Evolutionary conservation across 2,113 vertebrate genomes (phyloP).

Genomic region (Gymnogyps californianus): DNA sequence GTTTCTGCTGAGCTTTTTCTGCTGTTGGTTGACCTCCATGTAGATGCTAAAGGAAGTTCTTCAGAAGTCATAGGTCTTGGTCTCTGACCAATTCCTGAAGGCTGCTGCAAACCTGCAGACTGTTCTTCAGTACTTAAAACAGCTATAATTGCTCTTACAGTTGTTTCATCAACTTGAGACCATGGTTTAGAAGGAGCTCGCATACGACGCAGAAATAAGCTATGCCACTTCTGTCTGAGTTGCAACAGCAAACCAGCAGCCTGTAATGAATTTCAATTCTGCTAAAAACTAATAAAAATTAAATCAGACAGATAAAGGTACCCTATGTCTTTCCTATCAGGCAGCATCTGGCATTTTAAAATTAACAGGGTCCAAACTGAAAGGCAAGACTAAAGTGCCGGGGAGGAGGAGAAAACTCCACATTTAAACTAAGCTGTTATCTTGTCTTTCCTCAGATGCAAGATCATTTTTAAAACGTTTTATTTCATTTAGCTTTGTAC

Average conservation of each 20-base stretch:
- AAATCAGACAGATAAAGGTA: not conserved
- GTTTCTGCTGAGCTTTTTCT: conserved; percentile 68
- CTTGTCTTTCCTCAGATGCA: not conserved
- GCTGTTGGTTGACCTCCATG: conserved; percentile 70
- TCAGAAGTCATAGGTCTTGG: conserved; percentile 83
- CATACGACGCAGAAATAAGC: conserved; percentile 86
- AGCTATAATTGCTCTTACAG: conserved; percentile 79
- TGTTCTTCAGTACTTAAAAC: conserved; percentile 88
- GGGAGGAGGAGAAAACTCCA: accelerated
- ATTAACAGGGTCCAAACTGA: not conserved
- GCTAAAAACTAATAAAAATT: not conserved
- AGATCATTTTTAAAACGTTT: not conserved
- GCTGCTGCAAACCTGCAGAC: conserved; percentile 84
- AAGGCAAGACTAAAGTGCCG: accelerated
- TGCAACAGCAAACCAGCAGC: conserved; percentile 82
- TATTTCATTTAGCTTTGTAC: not conserved
- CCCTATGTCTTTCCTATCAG: accelerated
- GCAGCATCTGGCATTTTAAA: not conserved
- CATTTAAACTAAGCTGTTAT: not conserved
- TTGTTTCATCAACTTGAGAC: conserved; percentile 87
- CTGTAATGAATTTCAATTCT: conserved; percentile 70
- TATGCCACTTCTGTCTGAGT: conserved; percentile 92
- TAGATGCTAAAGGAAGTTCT: conserved; percentile 67
- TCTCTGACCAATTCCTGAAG: conserved; percentile 91
- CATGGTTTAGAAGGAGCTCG: conserved; percentile 85